These are phyloP conservation scores for Argynnis bischoffii DNA, from an alignment of 2,888 invertebrate genomes.

Conservation along the genomic window DNA sequence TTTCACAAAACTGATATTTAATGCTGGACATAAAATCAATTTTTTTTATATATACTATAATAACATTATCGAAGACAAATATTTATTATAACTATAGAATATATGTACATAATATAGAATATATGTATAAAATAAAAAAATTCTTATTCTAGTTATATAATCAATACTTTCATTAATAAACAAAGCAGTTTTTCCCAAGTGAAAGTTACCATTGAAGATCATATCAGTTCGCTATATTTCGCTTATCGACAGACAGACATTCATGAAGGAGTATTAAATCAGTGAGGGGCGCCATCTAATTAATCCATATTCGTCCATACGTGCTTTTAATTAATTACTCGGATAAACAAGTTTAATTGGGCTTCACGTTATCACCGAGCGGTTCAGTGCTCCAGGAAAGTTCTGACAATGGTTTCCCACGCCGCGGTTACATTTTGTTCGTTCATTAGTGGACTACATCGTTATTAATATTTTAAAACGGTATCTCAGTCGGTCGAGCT, in stretches of 20 bases:
- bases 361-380: constrained; percentile 60
- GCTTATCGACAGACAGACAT: constrained; percentile 7
- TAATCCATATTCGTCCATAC: constrained; percentile 35
- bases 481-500: constrained; percentile 49
- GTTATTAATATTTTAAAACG: constrained; percentile 78
- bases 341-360: constrained; percentile 74
- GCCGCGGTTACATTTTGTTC: constrained; percentile 56
- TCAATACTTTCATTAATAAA: background rate
- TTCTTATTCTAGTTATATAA: background rate
- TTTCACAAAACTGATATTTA: too few relatives aligned
- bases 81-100: too few relatives aligned
- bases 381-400: constrained; percentile 58
- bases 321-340: constrained; percentile 67
- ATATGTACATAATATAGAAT: too few relatives aligned
- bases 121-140: too few relatives aligned
- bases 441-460: constrained; percentile 69
- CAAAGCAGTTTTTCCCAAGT: constrained; percentile 8
- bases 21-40: too few relatives aligned
- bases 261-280: background rate
- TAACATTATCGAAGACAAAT: too few relatives aligned
- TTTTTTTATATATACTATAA: too few relatives aligned
- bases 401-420: constrained; percentile 57
- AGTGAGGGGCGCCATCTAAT: constrained; percentile 20
- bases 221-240: background rate
- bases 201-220: constrained; percentile 9